These are phyloP conservation scores for Temnothorax unifasciatus DNA, from an alignment of 2,888 invertebrate genomes.

Conservation along the genomic window DNA sequence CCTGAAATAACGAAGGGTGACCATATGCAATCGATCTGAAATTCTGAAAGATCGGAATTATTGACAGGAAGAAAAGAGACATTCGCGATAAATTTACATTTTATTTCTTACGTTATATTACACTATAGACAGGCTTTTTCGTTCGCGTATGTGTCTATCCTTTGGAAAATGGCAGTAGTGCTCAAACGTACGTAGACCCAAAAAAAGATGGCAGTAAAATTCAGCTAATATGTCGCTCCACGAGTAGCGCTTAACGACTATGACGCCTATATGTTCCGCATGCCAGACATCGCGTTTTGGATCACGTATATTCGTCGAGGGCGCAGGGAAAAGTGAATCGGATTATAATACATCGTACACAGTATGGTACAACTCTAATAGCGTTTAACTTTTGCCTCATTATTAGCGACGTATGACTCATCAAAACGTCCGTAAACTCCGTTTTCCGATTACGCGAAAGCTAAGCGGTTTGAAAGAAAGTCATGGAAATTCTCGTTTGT, in stretches of 20 bases:
- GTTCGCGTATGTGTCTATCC: slow-evolving; percentile 73
- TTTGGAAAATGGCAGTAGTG: slow-evolving; percentile 84
- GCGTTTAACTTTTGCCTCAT: background rate
- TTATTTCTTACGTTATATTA: slow-evolving; percentile 78
- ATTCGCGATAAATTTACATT: slow-evolving; percentile 75
- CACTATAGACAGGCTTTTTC: slow-evolving; percentile 80
- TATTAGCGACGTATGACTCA: background rate
- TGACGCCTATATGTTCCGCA: slow-evolving; percentile 53
- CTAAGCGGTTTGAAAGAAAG: background rate
- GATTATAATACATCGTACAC: background rate
- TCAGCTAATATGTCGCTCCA: slow-evolving; percentile 76
- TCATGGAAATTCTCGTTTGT: background rate
- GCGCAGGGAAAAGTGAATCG: slow-evolving; percentile 49
- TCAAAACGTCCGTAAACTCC: background rate
- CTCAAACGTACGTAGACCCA: slow-evolving; percentile 82
- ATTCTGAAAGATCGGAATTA: background rate
- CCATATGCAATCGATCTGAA: too few species aligned
- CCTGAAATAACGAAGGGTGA: background rate
- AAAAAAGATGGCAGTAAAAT: slow-evolving; percentile 83
- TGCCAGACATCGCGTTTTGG: slow-evolving; percentile 56
- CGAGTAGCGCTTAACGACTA: slow-evolving; percentile 70
- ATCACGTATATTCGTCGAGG: slow-evolving; percentile 59
- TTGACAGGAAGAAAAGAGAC: background rate
- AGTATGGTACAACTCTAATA: background rate
- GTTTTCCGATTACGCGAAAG: background rate